Evolutionary conservation across 2,113 vertebrate species (phyloP).

Genomic region (Cnemophilus loriae): DNA sequence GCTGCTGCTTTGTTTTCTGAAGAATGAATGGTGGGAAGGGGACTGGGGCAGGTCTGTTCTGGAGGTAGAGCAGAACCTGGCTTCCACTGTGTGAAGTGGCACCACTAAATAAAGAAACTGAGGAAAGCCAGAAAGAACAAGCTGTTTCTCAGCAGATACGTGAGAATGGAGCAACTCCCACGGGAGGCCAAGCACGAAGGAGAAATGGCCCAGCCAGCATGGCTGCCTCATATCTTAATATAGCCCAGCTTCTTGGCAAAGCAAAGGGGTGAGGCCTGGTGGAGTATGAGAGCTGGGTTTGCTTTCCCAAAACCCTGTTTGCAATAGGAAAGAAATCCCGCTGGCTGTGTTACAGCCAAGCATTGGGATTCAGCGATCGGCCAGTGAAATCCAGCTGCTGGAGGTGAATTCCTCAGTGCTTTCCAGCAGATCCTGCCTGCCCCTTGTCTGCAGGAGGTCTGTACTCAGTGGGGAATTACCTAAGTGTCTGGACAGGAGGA

Average conservation of each 20-base stretch:
- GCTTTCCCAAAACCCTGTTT: background rate
- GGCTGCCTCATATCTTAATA: conserved; percentile 10
- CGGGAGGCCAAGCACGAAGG: background rate
- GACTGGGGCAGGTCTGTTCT: background rate
- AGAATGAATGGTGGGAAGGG: background rate
- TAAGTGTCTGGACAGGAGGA: background rate
- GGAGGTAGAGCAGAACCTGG: background rate
- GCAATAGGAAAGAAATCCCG: background rate
- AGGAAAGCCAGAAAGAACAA: conserved; percentile 30
- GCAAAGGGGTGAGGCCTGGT: background rate
- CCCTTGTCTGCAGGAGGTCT: background rate
- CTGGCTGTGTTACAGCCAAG: background rate
- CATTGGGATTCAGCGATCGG: background rate
- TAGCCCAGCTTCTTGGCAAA: conserved; percentile 32
- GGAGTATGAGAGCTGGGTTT: background rate
- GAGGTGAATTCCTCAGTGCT: background rate
- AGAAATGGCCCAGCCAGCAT: background rate
- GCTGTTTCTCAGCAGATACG: conserved; percentile 32
- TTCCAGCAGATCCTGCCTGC: background rate
- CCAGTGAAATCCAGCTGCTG: background rate
- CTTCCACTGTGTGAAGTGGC: background rate
- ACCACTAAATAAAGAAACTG: conserved; percentile 27
- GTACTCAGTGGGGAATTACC: background rate
- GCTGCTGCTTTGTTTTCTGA: background rate
- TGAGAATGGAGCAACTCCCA: conserved; percentile 40